Base-by-base conservation (phyloP, 2,888 invertebrate genomes). In the Macaria notata region DNA sequence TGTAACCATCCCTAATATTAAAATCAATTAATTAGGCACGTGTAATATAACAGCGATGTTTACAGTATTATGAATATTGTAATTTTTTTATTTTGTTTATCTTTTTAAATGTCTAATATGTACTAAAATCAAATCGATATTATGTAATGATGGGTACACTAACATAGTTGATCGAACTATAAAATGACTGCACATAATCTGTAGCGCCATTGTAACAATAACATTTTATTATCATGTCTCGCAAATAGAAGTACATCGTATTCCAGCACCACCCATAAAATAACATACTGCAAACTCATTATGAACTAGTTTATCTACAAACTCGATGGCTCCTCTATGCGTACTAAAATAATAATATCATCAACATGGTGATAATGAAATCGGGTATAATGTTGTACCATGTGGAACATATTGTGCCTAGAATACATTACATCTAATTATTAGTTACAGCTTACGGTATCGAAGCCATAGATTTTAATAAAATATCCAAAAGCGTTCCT, bases 271-370 rank as follows among this genome's bases (percentile, higher is more conserved):
- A 53, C 33, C 49, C 46, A 38, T 58, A 58, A 46, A 53, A 58
- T 53, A 57, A 49, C 57, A 58, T 9, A 49, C 49, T 38, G 57
- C 46, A 53, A 53, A 58, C 53, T 58, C 57, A 58, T 49, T 49
- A 53, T n/a, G 31, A 53, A 38, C 49, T 58, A 46, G 46, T 57
- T 57, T 53, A 53, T 53, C 48, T 52, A 49, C 53, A 29, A 46
- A 57, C 43, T 49, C 49, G 45, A 46, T 50, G 31, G 38, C 8
- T 50, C 30, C 36, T 45, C 33, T 50, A 41, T 19, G 39, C 39
- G 52, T 41, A 30, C 44, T 51, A 51, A 50, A 47, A 51, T 51
- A 56, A 51, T 19, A 54, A 45, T 41, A 55, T 45, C 48, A 48
- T 41, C 48, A 46, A 51, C 7, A 36, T 6, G 5, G 33, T 36